Percentiles rank a stretch among this genome's conserved stretches.
These are phyloP conservation scores for Poeciliopsis presidionis DNA, from an alignment of 2,797 vertebrate species.

Conservation along the genomic window DNA sequence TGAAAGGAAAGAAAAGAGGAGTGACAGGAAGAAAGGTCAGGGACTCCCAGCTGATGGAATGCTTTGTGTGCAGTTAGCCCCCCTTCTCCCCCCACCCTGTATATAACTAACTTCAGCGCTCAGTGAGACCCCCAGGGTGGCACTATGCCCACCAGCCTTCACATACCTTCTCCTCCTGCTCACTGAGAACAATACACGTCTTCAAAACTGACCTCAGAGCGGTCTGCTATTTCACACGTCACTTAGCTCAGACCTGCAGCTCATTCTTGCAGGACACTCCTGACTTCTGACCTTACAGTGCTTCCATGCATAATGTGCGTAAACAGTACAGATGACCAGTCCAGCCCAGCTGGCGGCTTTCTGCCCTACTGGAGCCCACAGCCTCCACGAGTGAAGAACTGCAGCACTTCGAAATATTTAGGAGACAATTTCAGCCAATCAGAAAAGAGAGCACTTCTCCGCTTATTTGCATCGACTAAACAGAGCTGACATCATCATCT, in stretches of 20 bases:
- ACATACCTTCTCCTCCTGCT: constrained; percentile 8
- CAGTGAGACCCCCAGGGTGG: constrained; percentile 1
- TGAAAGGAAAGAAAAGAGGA: constrained; percentile 52
- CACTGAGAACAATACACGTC: constrained; percentile 13
- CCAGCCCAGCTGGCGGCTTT: neutral
- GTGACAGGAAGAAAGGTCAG: constrained; percentile 74
- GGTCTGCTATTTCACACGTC: constrained; percentile 1
- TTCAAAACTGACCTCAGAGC: constrained; percentile 28
- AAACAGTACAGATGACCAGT: neutral
- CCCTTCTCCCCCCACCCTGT: neutral
- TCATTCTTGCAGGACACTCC: neutral
- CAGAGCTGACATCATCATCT: constrained; percentile 43
- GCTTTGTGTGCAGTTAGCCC: constrained; percentile 73
- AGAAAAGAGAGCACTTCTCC: neutral
- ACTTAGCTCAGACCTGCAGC: neutral
- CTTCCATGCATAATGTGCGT: neutral
- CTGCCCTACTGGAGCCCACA: neutral
- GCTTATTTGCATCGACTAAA: constrained; percentile 55
- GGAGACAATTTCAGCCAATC: neutral
- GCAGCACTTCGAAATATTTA: neutral
- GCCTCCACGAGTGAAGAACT: neutral
- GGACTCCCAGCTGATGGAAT: constrained; percentile 76
- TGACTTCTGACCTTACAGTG: neutral
- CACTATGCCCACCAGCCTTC: constrained; percentile 18
- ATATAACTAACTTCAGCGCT: constrained; percentile 2